Base-by-base conservation (phyloP, 2,113 vertebrate species). In the Gorsachius goisagi region DNA sequence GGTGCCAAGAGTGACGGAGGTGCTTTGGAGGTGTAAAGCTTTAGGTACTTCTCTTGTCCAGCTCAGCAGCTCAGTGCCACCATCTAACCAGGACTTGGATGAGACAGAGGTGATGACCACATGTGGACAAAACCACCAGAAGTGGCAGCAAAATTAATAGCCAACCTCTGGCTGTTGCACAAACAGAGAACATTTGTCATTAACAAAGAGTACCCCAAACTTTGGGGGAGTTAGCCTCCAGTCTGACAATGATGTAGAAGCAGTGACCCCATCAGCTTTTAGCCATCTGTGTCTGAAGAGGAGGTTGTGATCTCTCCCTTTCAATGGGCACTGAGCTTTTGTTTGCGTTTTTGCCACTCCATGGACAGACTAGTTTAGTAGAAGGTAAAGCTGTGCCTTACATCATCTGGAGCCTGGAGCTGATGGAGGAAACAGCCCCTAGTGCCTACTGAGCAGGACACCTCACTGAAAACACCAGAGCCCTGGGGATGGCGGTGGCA, bases 401-500 rank as follows among this genome's bases (percentile, higher is more conserved):
- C 80, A 78, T 94, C 90, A 93, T 86, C 92, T 94, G 94, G 63
- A 96, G 88, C 67, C 79, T 81, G 88, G 62, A 92, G 86, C 94
- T 92, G 95, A 81, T 88, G 91, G 58, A 95, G 94, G 47, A 83
- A 88, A 81, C 52, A 79, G 94, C 80, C 86, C 62, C 92, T 62
- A 6, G 89, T 78, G 85, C 37, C 94, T 45, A 9, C 14, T 16
- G 73, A 82, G 89, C 86, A 85, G 92, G 90, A 69, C 77, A 89
- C 87, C 92, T 95, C 92, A 2, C 84, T 50, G 91, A 89, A 76
- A 82, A 16, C 95, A 79, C 74, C 84, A 88, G 94, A 52, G 91
- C 94, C 95, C 94, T 47, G 85, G 97, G 94, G 95, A 97, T 1
- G 2, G 68, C 1, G 4, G 90, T 50, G 28, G 92, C 88, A 69